Conservation (phyloP, 2,888 invertebrate genomes). For the Machimus rusticus region DNA sequence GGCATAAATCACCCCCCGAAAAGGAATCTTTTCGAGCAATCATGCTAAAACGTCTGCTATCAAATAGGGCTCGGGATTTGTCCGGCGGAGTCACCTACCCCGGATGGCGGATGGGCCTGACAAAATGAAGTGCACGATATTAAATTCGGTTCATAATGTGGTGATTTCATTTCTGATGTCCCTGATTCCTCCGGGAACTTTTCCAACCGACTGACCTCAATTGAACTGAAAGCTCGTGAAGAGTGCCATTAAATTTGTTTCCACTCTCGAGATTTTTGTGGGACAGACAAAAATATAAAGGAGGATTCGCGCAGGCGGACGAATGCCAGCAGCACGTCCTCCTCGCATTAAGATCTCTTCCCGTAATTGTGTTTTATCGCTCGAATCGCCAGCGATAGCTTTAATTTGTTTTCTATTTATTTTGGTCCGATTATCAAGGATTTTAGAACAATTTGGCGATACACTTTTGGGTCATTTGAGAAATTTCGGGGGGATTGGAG, state of each 20-base stretch:
- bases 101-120: slow-evolving; percentile 3
- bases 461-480: background rate
- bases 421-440: background rate
- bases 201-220: slow-evolving; percentile 33
- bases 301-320: background rate
- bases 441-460: background rate
- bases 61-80: background rate
- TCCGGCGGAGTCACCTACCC: background rate
- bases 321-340: background rate
- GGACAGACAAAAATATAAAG: slow-evolving; percentile 5
- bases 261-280: slow-evolving; percentile 31
- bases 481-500: background rate
- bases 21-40: slow-evolving; percentile 10
- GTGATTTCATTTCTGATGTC: slow-evolving; percentile 34
- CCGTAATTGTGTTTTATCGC: slow-evolving; percentile 17
- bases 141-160: slow-evolving; percentile 34
- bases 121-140: slow-evolving; percentile 28
- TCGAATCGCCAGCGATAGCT: slow-evolving; percentile 1
- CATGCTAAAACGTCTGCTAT: background rate
- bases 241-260: slow-evolving; percentile 33
- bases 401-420: slow-evolving; percentile 13
- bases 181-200: slow-evolving; percentile 20
- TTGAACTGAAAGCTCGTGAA: slow-evolving; percentile 21
- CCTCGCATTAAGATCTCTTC: slow-evolving; percentile 18
- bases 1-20: background rate